Evolutionary conservation across 2,797 vertebrate genomes (phyloP), one percentile per base, ranked within the genome.

Genomic region (Onychomys arenicola): DNA sequence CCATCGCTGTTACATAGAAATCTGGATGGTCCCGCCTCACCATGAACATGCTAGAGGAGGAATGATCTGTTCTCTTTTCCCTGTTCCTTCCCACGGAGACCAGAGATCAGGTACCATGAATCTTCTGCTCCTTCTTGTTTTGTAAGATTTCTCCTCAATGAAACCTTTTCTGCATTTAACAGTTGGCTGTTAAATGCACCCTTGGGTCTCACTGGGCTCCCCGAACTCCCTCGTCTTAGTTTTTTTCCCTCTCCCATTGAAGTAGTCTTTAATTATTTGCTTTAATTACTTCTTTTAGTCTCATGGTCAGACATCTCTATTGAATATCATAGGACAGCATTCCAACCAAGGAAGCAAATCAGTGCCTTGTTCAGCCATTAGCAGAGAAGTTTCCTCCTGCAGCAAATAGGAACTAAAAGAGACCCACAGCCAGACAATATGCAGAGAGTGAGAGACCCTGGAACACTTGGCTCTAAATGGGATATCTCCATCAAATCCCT

Each of bases 81-180:
- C 29, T 94, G 23, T 29, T 87, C 27, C 19, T 82, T 10, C 52
- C 61, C 77, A 37, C 37, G 73, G 43, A 81, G 16, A 67, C 40
- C 25, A 65, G 40, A 73, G 40, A 19, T 55, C 25, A 59, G 52
- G 3, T 5, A 37, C 73, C 11, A 25, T 14, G 3, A 14, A 1
- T 65, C 6, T 43, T 92, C 67, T 94, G 69, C 5, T 73, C 40
- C 55, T 93, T 75, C 40, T 77, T 61, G 3, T 11, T 52, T 88
- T 91, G n/a, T 96, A 34, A 95, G 75, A 83, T 37, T 83, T 37
- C 37, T 87, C 84, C 46, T 37, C 21, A 83, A 1, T n/a, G 82
- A 80, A 93, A 94, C 1, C 25, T 65, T 11, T 71, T 89, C 7
- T 93, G 7, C 73, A 11, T 43, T 40, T 75, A 59, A 76, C 14